Conservation (phyloP, 2,797 vertebrate genomes). For the Delichon dasypus region DNA sequence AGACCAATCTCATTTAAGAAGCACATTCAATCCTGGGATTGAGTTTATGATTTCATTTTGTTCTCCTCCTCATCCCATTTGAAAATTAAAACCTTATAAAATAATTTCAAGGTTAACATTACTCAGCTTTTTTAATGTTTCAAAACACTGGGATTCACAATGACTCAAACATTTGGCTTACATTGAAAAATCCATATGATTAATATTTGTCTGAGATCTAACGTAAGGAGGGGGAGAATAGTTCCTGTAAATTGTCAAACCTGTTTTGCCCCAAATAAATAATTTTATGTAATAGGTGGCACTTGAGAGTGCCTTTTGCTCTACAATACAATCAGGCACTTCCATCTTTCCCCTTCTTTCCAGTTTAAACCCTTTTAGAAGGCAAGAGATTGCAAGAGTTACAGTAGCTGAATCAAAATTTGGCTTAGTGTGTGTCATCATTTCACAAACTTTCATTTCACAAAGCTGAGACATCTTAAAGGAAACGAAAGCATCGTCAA, state of each 20-base stretch:
- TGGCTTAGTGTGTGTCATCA: background rate
- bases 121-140: constrained; percentile 43
- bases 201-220: constrained; percentile 19
- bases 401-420: background rate
- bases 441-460: background rate
- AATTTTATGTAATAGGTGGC: background rate
- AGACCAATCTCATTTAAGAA: background rate
- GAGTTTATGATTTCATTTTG: background rate
- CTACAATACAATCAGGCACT: background rate
- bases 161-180: constrained; percentile 46
- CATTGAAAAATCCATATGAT: background rate
- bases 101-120: background rate
- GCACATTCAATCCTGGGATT: background rate
- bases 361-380: background rate
- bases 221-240: background rate
- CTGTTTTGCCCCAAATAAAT: background rate
- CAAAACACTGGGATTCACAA: constrained; percentile 1
- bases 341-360: background rate
- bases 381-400: background rate
- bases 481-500: background rate
- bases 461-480: background rate
- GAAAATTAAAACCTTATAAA: constrained; percentile 17
- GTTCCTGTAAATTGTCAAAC: background rate
- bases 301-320: background rate
- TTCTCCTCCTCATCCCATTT: background rate